These are phyloP conservation scores for Euwallacea similis DNA, from an alignment of 1,140 invertebrate species.

Conservation along the genomic window DNA sequence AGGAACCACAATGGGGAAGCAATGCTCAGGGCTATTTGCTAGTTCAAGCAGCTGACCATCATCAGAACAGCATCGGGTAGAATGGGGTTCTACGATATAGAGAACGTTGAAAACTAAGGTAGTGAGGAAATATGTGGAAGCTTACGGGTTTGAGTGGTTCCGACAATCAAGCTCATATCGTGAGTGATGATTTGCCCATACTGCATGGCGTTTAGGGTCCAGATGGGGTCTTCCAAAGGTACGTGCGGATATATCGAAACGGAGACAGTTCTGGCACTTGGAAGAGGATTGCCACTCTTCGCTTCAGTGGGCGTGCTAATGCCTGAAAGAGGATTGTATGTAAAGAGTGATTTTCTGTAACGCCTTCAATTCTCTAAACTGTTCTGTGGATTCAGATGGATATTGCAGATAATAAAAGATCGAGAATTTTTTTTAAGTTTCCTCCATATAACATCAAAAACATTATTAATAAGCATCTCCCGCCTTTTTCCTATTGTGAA, in stretches of 20 bases:
- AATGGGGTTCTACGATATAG: slow-evolving; percentile 61
- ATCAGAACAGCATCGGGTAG: slow-evolving; percentile 69
- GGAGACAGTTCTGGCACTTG: slow-evolving; percentile 71
- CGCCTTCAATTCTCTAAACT: too few species aligned
- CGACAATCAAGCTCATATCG: slow-evolving; percentile 78
- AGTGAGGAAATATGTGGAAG: slow-evolving; percentile 37
- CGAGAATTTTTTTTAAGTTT: too few species aligned
- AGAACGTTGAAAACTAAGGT: background rate
- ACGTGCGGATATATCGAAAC: slow-evolving; percentile 68
- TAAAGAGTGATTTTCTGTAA: background rate
- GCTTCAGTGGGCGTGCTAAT: slow-evolving; percentile 66
- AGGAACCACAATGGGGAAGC: slow-evolving; percentile 85
- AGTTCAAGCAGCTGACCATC: slow-evolving; percentile 62
- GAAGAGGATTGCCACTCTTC: slow-evolving; percentile 64
- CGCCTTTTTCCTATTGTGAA: too few species aligned
- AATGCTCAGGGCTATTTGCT: slow-evolving; percentile 61
- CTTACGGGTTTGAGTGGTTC: slow-evolving; percentile 72
- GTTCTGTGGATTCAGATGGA: background rate
- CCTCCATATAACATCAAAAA: too few species aligned
- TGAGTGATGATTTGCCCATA: slow-evolving; percentile 88
- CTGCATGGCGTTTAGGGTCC: slow-evolving; percentile 79
- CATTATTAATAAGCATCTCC: too few species aligned
- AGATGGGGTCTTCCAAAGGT: slow-evolving; percentile 65
- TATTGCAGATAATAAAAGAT: background rate
- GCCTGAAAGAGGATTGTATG: slow-evolving; percentile 55